phyloP scores from a whole-genome alignment of 2,888 invertebrate genomes.

The Pandemis corylana region DNA sequence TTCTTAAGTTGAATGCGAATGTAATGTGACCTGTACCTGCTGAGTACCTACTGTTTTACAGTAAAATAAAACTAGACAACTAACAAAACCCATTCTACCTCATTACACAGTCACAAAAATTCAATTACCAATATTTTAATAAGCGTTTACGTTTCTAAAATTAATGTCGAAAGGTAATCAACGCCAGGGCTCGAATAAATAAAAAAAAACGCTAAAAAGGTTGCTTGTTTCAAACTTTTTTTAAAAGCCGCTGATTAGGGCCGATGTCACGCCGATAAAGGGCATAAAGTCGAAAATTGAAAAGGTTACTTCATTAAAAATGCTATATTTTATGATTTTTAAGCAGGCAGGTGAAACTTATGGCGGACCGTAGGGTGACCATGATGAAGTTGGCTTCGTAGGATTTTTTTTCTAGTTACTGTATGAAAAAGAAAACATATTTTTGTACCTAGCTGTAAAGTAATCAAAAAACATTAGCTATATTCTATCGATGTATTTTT shows the following conservation, averaged over 20 bases:
- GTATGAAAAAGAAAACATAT: no score
- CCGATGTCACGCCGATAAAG: slow-evolving; percentile 84
- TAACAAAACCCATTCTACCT: slow-evolving; percentile 48
- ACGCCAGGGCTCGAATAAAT: slow-evolving; percentile 63
- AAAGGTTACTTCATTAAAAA: slow-evolving; percentile 83
- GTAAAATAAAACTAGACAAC: slow-evolving; percentile 3
- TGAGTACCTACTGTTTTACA: neutral
- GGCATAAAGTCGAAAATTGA: slow-evolving; percentile 81
- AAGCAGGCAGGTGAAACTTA: slow-evolving; percentile 79
- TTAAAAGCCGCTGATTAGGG: slow-evolving; percentile 76
- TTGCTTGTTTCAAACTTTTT: slow-evolving; percentile 35
- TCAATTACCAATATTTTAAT: slow-evolving; percentile 50
- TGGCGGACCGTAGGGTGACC: slow-evolving; percentile 65
- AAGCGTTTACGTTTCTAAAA: slow-evolving; percentile 52
- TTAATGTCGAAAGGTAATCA: slow-evolving; percentile 78
- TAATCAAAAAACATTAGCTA: neutral
- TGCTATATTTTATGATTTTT: slow-evolving; percentile 82
- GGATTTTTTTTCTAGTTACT: neutral
- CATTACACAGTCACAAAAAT: slow-evolving; percentile 64
- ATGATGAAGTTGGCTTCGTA: slow-evolving; percentile 44
- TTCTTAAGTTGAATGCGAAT: neutral
- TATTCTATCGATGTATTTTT: no score
- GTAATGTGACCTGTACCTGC: neutral
- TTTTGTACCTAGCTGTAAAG: neutral
- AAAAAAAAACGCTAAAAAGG: slow-evolving; percentile 48